Evolutionary conservation across 2,888 invertebrate species (phyloP).

Genomic region (Leucania comma): DNA sequence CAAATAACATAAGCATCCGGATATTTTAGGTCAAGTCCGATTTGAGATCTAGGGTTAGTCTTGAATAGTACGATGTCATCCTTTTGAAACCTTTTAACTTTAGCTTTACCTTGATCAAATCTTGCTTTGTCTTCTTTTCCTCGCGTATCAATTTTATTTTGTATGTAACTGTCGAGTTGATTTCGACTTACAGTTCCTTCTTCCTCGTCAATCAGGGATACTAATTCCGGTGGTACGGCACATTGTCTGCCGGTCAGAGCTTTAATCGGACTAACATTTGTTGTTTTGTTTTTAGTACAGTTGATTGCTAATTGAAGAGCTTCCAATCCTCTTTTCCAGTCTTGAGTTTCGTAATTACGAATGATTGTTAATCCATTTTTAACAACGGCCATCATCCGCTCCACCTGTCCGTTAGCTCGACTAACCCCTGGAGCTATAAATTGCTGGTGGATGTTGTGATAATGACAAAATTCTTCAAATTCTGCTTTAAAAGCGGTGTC

Average conservation of each 20-base stretch:
- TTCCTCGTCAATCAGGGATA: no score
- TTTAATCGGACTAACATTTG: not conserved
- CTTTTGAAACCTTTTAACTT: not conserved
- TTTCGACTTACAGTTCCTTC: no score
- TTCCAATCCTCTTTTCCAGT: not conserved
- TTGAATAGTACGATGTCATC: not conserved
- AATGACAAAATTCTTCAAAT: no score
- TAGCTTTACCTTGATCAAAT: not conserved
- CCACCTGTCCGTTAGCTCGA: no score
- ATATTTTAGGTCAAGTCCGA: not conserved
- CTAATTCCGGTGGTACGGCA: not conserved
- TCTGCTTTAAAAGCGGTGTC: no score
- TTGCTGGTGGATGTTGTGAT: no score
- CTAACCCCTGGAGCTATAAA: no score
- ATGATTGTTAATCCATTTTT: not conserved
- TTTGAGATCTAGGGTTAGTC: not conserved
- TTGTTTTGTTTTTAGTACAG: not conserved
- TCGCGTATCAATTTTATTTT: no score
- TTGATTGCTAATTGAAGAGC: not conserved
- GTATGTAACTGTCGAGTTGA: no score
- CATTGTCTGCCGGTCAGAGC: not conserved
- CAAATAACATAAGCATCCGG: not conserved
- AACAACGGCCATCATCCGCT: no score
- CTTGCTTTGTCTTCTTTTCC: not conserved
- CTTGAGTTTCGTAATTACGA: not conserved